These are phyloP conservation scores for Petaurus breviceps DNA, from an alignment of 2,113 vertebrate species.

Conservation along the genomic window DNA sequence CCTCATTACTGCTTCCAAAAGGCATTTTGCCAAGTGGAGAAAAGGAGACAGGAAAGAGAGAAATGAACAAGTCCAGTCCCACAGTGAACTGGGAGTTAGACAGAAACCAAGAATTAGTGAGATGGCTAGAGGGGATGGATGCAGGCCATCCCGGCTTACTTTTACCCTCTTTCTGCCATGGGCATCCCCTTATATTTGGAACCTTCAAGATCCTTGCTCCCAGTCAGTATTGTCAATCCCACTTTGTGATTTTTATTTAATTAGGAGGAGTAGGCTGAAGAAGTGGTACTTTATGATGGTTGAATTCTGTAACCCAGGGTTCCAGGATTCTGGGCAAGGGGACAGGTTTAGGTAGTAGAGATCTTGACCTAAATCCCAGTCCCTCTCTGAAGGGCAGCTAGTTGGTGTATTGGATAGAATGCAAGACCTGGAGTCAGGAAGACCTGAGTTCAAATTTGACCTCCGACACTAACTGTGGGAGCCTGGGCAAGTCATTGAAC, in stretches of 20 bases:
- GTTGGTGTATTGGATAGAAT: not conserved
- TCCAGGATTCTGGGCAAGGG: not conserved
- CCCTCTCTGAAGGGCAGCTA: not conserved
- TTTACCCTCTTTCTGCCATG: not conserved
- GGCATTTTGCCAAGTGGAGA: not conserved
- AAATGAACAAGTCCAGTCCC: not conserved
- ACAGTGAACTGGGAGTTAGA: not conserved
- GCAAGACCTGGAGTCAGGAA: not conserved
- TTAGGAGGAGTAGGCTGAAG: fast-evolving
- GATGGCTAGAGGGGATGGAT: not conserved
- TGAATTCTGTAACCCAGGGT: not conserved
- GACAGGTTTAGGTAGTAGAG: not conserved
- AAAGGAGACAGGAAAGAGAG: not conserved
- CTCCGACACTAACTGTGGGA: not conserved
- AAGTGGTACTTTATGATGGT: not conserved
- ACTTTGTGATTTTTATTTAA: not conserved
- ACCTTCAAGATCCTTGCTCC: not conserved
- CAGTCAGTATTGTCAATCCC: not conserved
- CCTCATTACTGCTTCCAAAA: not conserved
- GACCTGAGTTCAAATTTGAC: not conserved
- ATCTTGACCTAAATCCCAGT: not conserved
- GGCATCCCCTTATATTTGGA: not conserved
- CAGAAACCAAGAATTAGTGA: not conserved
- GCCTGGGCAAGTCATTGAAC: not conserved
- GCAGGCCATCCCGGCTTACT: not conserved